A percentile compares a stretch with the other conserved stretches of the same genome.
These are phyloP conservation scores for Melanotaenia pygmaea DNA, from an alignment of 2,797 vertebrate genomes.

Conservation along the genomic window DNA sequence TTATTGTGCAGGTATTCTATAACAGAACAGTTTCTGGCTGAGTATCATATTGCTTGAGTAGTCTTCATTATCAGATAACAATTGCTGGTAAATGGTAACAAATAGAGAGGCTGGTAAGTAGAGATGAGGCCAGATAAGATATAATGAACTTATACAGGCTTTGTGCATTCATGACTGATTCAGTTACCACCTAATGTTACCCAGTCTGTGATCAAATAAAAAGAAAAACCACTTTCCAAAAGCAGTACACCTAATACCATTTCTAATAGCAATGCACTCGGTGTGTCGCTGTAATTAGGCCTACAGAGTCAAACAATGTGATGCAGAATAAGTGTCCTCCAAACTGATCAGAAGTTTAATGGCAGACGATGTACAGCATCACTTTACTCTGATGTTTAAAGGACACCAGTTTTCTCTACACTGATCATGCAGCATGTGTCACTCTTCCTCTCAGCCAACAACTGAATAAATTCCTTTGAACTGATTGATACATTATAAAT, in stretches of 20 bases:
- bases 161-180: slow-evolving; percentile 55
- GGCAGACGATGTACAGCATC: background rate
- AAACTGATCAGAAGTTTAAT: background rate
- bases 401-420: slow-evolving; percentile 48
- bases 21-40: background rate
- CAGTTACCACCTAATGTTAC: slow-evolving; percentile 60
- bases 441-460: background rate
- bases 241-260: slow-evolving; percentile 23
- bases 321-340: slow-evolving; percentile 28
- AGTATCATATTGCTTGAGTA: slow-evolving; percentile 59
- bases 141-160: slow-evolving; percentile 65
- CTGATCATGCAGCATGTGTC: slow-evolving; percentile 36
- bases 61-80: slow-evolving; percentile 72
- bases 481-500: slow-evolving; percentile 1
- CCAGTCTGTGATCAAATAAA: slow-evolving; percentile 59
- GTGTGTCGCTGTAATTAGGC: slow-evolving; percentile 50
- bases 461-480: slow-evolving; percentile 36
- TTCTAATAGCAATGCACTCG: slow-evolving; percentile 43
- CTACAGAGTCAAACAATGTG: slow-evolving; percentile 31
- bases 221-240: slow-evolving; percentile 49
- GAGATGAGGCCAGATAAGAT: slow-evolving; percentile 62
- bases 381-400: slow-evolving; percentile 2
- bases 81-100: slow-evolving; percentile 72
- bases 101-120: slow-evolving; percentile 58
- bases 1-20: slow-evolving; percentile 48